A percentile compares a stretch with the other conserved stretches of the same genome.
Conservation (phyloP, 2,888 invertebrate species). For the Diaprepes abbreviatus region DNA sequence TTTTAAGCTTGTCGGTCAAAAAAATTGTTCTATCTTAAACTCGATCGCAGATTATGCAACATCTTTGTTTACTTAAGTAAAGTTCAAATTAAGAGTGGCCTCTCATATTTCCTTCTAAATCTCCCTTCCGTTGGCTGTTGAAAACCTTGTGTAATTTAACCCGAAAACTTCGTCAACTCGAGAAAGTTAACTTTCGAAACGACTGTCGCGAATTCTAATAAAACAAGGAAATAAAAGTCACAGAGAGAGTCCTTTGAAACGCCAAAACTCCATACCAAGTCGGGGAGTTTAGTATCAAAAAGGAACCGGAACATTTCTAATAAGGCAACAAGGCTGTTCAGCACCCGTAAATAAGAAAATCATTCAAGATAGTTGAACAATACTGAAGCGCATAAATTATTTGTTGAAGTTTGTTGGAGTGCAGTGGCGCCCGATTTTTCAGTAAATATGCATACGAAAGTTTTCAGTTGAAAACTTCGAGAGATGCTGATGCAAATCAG, state of each 20-base stretch:
- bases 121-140: not conserved
- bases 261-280: constrained; percentile 27
- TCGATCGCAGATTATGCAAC: too few species aligned
- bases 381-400: constrained; percentile 9
- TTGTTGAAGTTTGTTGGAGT: not conserved
- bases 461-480: too few species aligned
- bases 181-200: constrained; percentile 27
- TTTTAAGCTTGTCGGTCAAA: too few species aligned
- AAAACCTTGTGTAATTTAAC: constrained; percentile 20
- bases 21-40: too few species aligned
- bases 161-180: constrained; percentile 28
- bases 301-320: constrained; percentile 26
- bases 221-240: constrained; percentile 35
- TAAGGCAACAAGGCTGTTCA: constrained; percentile 31
- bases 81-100: not conserved
- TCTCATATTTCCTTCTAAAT: constrained; percentile 13
- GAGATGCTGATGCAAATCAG: too few species aligned
- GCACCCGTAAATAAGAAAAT: constrained; percentile 37
- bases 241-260: constrained; percentile 29
- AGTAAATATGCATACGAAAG: too few species aligned
- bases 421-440: constrained; percentile 1
- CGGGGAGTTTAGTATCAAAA: constrained; percentile 25
- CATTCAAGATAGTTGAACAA: constrained; percentile 18
- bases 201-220: constrained; percentile 33
- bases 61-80: not conserved